phyloP scores from a whole-genome alignment of 2,888 invertebrate species.

The Isoperla grammatica region DNA sequence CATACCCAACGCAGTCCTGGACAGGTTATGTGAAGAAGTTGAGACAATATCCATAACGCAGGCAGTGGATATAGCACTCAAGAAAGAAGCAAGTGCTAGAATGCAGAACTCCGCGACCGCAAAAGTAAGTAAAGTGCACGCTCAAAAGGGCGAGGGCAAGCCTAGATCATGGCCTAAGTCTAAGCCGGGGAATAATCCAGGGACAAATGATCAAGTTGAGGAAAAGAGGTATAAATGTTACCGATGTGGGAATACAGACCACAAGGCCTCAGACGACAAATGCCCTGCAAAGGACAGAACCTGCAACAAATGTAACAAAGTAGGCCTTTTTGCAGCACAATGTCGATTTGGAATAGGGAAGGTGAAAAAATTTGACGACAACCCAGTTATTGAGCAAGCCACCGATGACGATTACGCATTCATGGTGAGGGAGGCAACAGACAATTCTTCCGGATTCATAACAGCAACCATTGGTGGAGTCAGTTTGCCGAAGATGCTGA shows the following conservation, averaged over 20 bases:
- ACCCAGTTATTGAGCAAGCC: not conserved
- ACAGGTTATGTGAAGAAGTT: no score
- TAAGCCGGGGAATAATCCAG: no score
- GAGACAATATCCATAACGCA: no score
- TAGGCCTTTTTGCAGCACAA: not conserved
- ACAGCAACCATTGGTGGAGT: conserved; percentile 7
- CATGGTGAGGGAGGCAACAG: not conserved
- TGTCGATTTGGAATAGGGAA: not conserved
- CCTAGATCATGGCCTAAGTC: no score
- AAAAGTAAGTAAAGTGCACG: no score
- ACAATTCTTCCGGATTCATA: not conserved
- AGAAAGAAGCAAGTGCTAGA: no score
- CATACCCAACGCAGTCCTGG: no score
- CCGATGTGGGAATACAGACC: not conserved
- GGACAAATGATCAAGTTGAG: no score
- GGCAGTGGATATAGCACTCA: no score
- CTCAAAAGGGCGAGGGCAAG: no score
- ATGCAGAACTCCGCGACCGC: no score
- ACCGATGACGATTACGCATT: not conserved
- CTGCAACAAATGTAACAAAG: not conserved
- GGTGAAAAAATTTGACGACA: not conserved
- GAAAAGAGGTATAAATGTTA: no score
- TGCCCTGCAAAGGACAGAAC: not conserved
- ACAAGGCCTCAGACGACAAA: not conserved
- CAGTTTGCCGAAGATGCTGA: not conserved